These are phyloP conservation scores for Sminthopsis crassicaudata DNA, from an alignment of 2,113 vertebrate genomes.

Conservation along the genomic window DNA sequence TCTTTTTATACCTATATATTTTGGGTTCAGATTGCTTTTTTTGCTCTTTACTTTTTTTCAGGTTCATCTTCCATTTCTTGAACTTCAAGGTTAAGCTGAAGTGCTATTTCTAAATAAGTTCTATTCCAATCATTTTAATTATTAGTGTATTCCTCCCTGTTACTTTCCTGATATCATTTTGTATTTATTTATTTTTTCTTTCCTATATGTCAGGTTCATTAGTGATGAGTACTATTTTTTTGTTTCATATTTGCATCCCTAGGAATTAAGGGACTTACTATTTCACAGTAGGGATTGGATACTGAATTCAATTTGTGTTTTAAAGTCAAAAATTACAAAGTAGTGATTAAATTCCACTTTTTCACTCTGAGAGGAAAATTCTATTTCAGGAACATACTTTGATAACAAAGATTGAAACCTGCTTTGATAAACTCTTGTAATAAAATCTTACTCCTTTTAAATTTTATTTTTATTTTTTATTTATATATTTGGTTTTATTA, in stretches of 20 bases:
- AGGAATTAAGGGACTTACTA: not conserved
- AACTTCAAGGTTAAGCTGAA: not conserved
- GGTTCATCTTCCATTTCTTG: not conserved
- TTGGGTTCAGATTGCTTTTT: not conserved
- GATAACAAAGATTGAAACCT: not conserved
- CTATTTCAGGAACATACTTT: not conserved
- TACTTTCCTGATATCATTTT: not conserved
- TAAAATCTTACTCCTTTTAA: too few relatives aligned
- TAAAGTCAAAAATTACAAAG: not conserved
- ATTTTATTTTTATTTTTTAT: too few relatives aligned
- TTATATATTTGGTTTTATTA: too few relatives aligned
- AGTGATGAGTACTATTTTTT: not conserved
- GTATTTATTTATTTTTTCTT: not conserved
- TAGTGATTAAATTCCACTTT: not conserved
- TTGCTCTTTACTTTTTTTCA: not conserved
- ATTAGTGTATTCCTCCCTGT: not conserved
- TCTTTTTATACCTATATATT: not conserved
- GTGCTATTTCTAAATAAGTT: not conserved
- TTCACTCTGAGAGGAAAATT: not conserved
- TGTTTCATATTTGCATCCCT: not conserved
- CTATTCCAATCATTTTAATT: not conserved
- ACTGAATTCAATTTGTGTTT: not conserved
- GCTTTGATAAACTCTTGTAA: not conserved
- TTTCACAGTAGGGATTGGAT: not conserved
- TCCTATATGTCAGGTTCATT: not conserved